These are phyloP conservation scores for Apodemia hepburni DNA, from an alignment of 2,888 invertebrate genomes.

Conservation along the genomic window DNA sequence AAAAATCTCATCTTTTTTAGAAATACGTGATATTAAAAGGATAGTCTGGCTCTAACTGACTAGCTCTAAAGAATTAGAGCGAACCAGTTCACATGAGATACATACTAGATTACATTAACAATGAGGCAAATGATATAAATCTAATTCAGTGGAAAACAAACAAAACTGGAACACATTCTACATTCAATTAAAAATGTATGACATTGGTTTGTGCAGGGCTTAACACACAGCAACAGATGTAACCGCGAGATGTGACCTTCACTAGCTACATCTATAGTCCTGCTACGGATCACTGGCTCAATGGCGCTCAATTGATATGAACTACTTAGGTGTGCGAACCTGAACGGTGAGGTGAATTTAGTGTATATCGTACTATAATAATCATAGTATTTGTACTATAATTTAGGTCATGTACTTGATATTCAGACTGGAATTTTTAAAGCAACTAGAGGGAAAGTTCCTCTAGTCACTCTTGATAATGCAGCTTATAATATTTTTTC, in stretches of 20 bases:
- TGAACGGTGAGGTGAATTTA: constrained; percentile 31
- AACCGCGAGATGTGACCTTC: constrained; percentile 60
- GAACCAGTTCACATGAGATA: constrained; percentile 1
- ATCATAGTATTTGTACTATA: too few relatives aligned
- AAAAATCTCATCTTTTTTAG: too few relatives aligned
- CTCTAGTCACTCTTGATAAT: too few relatives aligned
- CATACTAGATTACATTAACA: constrained; percentile 5
- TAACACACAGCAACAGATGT: constrained; percentile 42
- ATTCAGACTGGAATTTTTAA: too few relatives aligned
- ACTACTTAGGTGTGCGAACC: constrained; percentile 71
- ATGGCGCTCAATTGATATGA: constrained; percentile 73
- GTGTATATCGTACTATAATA: too few relatives aligned
- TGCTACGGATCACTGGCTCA: constrained; percentile 61
- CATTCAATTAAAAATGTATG: constrained; percentile 25
- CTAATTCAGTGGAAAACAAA: constrained; percentile 7
- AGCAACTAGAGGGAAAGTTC: too few relatives aligned
- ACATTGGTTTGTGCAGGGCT: constrained; percentile 36
- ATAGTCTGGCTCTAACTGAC: background rate
- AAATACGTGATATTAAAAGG: too few relatives aligned
- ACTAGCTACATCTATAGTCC: constrained; percentile 51
- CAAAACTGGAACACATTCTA: constrained; percentile 18
- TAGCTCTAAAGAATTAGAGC: background rate
- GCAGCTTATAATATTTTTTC: too few relatives aligned
- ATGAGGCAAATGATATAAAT: constrained; percentile 16
- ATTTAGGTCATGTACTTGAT: too few relatives aligned